Evolutionary conservation across 2,888 invertebrate genomes (phyloP).

Genomic region (Trilocha varians): DNA sequence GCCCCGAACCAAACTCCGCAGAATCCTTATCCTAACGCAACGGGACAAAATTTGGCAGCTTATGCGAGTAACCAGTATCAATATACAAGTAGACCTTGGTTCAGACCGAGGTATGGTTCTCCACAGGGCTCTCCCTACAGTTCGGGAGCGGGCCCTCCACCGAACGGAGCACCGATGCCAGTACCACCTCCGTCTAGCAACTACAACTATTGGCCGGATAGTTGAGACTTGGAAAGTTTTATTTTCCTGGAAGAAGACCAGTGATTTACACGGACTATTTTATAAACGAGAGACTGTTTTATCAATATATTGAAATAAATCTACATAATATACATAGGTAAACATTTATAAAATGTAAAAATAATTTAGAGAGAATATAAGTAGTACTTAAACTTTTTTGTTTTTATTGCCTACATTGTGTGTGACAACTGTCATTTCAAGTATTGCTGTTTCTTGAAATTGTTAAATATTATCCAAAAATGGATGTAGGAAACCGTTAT

Average conservation of each 20-base stretch:
- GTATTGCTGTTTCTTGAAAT: too few relatives aligned
- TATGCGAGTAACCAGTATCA: conserved; percentile 63
- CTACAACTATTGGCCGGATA: conserved; percentile 66
- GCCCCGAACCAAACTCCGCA: conserved; percentile 47
- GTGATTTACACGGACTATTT: conserved; percentile 24
- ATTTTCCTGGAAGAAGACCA: conserved; percentile 20
- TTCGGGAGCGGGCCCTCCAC: conserved; percentile 37
- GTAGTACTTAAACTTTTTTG: conserved; percentile 7
- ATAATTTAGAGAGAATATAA: conserved; percentile 16
- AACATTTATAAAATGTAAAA: conserved; percentile 60
- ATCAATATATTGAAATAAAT: conserved; percentile 12
- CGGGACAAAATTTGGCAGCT: conserved; percentile 63
- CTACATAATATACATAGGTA: neutral
- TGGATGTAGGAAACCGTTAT: conserved; percentile 59
- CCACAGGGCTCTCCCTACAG: conserved; percentile 59
- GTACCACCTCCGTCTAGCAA: conserved; percentile 55
- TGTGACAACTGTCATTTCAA: neutral
- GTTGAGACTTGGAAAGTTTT: conserved; percentile 50
- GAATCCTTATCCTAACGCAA: conserved; percentile 62
- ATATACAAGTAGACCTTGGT: conserved; percentile 61
- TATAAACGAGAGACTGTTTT: conserved; percentile 42
- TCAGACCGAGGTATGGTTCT: conserved; percentile 55
- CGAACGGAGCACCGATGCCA: conserved; percentile 45
- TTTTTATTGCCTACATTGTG: neutral
- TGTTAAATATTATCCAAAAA: too few relatives aligned